phyloP scores from a whole-genome alignment of 37 sponge, comb jelly and placozoan genomes.

The Halichondria panicea region DNA sequence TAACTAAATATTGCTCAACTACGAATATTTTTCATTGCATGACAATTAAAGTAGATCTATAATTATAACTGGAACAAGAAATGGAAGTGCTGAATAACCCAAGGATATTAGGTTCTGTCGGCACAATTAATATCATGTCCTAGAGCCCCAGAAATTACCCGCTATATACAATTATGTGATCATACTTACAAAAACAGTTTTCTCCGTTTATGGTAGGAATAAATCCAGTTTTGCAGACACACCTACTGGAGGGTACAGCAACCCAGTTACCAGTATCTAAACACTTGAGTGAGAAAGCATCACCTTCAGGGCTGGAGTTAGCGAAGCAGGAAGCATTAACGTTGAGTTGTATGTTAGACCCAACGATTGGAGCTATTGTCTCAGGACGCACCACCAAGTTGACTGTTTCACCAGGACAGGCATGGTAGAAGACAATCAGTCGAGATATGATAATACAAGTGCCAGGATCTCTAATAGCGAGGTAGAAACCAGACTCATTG shows the following conservation, averaged over 20 bases:
- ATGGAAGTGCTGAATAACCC: too few relatives aligned
- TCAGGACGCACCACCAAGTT: conserved; percentile 6
- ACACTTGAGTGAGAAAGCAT: conserved; percentile 1
- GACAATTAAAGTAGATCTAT: too few relatives aligned
- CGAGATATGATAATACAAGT: conserved; percentile 12
- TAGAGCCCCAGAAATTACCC: too few relatives aligned
- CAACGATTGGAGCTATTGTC: conserved; percentile 4
- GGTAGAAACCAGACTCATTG: conserved; percentile 21
- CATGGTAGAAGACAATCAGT: conserved; percentile 28
- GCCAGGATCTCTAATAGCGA: conserved; percentile 18
- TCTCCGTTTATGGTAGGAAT: background rate
- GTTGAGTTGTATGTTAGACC: background rate
- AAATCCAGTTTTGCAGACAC: conserved; percentile 13
- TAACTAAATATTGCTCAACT: too few relatives aligned
- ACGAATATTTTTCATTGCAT: too few relatives aligned
- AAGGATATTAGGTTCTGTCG: too few relatives aligned
- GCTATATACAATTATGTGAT: too few relatives aligned
- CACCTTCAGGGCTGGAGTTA: background rate
- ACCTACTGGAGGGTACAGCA: background rate
- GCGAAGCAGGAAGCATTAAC: conserved; percentile 23
- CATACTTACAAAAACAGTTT: conserved; percentile 1
- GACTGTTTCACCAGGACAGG: conserved; percentile 3
- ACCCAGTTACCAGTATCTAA: conserved; percentile 12
- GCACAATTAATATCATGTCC: too few relatives aligned
- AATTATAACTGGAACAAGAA: too few relatives aligned